phyloP scores from a whole-genome alignment of 1,140 invertebrate species.

The Amyelois transitella region DNA sequence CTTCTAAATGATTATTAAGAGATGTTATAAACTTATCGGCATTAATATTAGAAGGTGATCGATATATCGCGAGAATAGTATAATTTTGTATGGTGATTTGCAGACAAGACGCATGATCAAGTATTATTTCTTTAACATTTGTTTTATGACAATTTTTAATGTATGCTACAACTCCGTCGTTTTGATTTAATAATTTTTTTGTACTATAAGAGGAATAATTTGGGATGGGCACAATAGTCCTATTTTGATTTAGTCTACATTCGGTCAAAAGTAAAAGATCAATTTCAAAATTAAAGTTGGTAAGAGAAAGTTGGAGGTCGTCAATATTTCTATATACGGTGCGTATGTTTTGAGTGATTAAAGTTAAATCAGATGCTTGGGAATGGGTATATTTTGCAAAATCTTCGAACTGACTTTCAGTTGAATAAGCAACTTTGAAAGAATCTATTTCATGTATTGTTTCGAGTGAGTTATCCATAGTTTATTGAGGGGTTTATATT shows the following conservation, averaged over 20 bases:
- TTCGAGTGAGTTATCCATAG: too few relatives aligned
- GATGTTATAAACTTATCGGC: conserved; percentile 20
- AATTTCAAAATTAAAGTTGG: not conserved
- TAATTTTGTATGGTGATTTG: conserved; percentile 1
- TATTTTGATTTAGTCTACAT: conserved; percentile 9
- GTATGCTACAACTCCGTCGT: too few relatives aligned
- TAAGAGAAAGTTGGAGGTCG: conserved; percentile 2
- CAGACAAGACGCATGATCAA: too few relatives aligned
- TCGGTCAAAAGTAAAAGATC: conserved; percentile 16
- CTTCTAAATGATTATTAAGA: conserved; percentile 9
- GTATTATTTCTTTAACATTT: conserved; percentile 11
- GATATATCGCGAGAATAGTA: conserved; percentile 6
- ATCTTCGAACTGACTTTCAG: too few relatives aligned
- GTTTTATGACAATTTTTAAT: too few relatives aligned
- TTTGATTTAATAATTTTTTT: conserved; percentile 11
- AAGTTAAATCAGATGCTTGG: conserved; percentile 6
- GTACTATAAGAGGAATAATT: conserved; percentile 12
- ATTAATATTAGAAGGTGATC: conserved; percentile 17
- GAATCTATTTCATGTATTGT: too few relatives aligned
- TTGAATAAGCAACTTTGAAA: too few relatives aligned
- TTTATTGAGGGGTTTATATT: too few relatives aligned
- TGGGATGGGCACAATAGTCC: conserved; percentile 3
- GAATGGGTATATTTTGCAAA: too few relatives aligned
- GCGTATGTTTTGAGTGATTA: conserved; percentile 14
- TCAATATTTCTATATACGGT: conserved; percentile 12